Conservation (phyloP, 2,113 vertebrate species). For the Varanus komodoensis region DNA sequence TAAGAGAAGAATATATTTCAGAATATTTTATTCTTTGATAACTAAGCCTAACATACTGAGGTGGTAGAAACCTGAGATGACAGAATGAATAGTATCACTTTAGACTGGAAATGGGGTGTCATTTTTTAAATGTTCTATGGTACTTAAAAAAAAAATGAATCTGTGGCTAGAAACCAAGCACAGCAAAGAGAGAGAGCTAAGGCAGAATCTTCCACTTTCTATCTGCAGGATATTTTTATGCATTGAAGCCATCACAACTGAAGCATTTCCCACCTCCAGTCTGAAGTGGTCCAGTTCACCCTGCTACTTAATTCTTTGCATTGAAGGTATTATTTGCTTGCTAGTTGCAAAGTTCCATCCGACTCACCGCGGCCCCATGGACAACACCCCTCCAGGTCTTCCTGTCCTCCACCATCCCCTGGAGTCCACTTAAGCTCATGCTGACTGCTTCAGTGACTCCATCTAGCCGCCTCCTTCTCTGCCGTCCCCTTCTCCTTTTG, state of each 20-base stretch:
- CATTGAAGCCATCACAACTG: neutral
- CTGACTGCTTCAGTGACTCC: too few species aligned
- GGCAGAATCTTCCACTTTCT: neutral
- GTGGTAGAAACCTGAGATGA: neutral
- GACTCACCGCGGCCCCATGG: too few species aligned
- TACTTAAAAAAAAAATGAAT: too few species aligned
- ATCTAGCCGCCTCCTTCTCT: too few species aligned
- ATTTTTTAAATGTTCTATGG: neutral
- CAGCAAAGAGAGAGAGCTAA: neutral
- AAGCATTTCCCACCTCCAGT: neutral
- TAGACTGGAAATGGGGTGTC: neutral
- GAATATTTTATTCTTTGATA: slow-evolving; percentile 36
- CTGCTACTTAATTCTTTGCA: neutral
- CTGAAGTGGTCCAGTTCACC: neutral
- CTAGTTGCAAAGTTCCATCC: too few species aligned
- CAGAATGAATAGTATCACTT: neutral
- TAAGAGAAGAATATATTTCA: slow-evolving; percentile 19
- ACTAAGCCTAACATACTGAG: neutral
- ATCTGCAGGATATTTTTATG: neutral
- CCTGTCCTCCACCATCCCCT: too few species aligned
- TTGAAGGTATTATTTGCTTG: neutral
- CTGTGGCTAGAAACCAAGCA: neutral
- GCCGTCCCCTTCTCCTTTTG: too few species aligned
- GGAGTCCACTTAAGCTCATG: too few species aligned
- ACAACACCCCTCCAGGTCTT: too few species aligned